These are phyloP conservation scores for Tor tambroides DNA, from an alignment of 2,113 vertebrate genomes.

Conservation along the genomic window DNA sequence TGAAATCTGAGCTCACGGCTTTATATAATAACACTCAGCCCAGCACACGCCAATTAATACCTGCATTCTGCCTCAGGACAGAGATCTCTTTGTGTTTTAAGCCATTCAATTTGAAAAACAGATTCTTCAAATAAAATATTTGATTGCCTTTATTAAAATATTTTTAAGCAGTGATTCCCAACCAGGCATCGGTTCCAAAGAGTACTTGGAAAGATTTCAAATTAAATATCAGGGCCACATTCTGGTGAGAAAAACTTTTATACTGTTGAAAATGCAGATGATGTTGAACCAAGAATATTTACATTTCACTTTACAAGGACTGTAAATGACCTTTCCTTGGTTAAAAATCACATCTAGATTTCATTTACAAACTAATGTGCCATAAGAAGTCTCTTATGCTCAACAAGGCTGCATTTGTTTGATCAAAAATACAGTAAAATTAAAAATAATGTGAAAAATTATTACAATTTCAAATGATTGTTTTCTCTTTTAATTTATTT, in stretches of 20 bases:
- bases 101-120: background rate
- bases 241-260: background rate
- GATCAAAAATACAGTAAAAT: background rate
- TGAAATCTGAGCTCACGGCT: conserved; percentile 58
- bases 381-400: background rate
- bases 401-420: background rate
- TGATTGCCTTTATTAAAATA: background rate
- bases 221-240: background rate
- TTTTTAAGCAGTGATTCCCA: background rate
- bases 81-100: conserved; percentile 33
- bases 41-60: conserved; percentile 49
- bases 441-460: background rate
- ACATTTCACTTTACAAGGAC: background rate
- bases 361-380: background rate
- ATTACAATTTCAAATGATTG: background rate
- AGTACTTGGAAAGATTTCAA: background rate
- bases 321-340: background rate
- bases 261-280: background rate
- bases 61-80: conserved; percentile 19
- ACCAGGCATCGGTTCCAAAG: background rate
- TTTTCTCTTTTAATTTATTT: no score
- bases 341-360: no score
- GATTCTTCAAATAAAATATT: background rate
- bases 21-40: conserved; percentile 42
- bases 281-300: background rate